Conservation (phyloP, 2,113 vertebrate genomes). For the Podiceps cristatus region DNA sequence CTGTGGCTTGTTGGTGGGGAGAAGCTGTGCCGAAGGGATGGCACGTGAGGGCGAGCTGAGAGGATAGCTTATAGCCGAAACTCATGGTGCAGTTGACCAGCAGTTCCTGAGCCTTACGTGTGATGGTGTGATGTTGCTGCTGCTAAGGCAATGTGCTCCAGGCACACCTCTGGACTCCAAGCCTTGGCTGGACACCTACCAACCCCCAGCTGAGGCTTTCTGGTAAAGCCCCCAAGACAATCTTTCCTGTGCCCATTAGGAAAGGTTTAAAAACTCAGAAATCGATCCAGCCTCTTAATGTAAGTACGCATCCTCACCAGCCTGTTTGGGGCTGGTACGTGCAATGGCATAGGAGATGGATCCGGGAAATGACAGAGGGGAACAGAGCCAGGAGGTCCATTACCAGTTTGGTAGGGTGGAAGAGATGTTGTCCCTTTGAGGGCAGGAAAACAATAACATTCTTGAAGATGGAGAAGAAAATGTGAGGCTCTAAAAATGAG, state of each 20-base stretch:
- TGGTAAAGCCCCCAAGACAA: not conserved
- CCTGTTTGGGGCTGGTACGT: not conserved
- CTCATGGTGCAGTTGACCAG: not conserved
- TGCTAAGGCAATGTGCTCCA: fast-evolving
- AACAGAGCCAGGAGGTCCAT: conserved; percentile 38
- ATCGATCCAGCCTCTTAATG: not conserved
- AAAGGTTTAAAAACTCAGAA: not conserved
- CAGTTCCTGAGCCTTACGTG: not conserved
- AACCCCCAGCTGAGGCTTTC: not conserved
- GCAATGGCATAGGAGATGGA: not conserved
- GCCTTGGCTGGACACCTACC: not conserved
- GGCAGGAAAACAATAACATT: not conserved
- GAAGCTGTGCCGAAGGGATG: not conserved
- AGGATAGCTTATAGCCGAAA: not conserved
- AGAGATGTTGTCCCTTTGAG: not conserved
- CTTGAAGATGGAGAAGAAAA: not conserved
- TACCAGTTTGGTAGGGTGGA: not conserved
- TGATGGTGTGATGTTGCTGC: not conserved
- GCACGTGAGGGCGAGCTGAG: not conserved
- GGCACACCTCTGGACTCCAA: not conserved
- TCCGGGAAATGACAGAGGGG: not conserved
- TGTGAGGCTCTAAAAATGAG: not conserved
- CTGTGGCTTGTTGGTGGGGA: not conserved
- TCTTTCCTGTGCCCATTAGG: not conserved
- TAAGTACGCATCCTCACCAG: not conserved